Conservation (phyloP, 1,140 invertebrate species). For the Lamellibrachia luymesi region DNA sequence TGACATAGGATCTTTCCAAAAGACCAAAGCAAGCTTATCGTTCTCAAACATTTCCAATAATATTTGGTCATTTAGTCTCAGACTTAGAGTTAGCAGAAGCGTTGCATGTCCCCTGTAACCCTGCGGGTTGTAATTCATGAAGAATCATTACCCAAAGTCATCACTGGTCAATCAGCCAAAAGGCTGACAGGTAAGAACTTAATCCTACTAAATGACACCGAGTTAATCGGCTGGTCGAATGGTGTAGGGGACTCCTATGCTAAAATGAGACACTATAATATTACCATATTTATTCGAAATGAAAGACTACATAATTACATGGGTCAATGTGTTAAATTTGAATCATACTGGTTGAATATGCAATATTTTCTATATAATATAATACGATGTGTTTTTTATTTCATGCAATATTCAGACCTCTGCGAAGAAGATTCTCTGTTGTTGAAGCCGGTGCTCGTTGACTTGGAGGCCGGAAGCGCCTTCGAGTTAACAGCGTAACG, state of each 20-base stretch:
- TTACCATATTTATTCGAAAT: background rate
- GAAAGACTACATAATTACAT: background rate
- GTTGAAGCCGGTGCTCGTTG: background rate
- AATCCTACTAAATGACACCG: background rate
- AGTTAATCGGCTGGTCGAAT: background rate
- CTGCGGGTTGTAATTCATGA: background rate
- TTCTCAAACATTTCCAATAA: no score
- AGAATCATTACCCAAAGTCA: background rate
- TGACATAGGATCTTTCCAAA: no score
- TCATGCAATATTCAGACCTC: background rate
- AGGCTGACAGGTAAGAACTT: constrained; percentile 4
- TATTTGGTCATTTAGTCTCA: background rate
- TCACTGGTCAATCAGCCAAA: constrained; percentile 4
- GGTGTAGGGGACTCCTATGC: background rate
- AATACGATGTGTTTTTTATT: background rate
- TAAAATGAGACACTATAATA: background rate
- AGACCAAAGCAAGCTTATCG: no score
- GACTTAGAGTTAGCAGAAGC: background rate
- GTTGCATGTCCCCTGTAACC: background rate
- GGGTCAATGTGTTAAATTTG: background rate
- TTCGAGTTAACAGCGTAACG: background rate
- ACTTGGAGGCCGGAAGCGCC: background rate
- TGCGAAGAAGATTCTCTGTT: background rate
- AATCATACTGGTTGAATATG: background rate
- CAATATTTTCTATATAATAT: background rate